phyloP scores from a whole-genome alignment of 2,797 vertebrate genomes.

The Tinamus major region DNA sequence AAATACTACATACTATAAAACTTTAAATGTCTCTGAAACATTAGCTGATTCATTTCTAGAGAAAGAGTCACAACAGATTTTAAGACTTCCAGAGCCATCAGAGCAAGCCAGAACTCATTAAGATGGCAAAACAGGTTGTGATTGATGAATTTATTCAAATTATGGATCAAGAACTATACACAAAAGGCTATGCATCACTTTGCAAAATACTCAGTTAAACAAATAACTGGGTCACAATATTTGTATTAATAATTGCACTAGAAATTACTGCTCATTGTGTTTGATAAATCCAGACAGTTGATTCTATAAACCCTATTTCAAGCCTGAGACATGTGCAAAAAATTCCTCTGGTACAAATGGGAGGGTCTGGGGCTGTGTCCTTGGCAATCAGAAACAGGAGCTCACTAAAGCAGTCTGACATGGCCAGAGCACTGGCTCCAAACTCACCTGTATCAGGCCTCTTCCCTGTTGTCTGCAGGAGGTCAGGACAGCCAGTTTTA shows the following conservation, averaged over 20 bases:
- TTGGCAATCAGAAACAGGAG: neutral
- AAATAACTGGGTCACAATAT: slow-evolving; percentile 52
- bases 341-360: neutral
- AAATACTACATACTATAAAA: neutral
- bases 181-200: slow-evolving; percentile 43
- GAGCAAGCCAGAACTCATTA: slow-evolving; percentile 61
- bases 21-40: neutral
- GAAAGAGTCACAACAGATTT: slow-evolving; percentile 26
- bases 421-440: neutral
- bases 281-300: slow-evolving; percentile 42
- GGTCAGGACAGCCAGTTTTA: neutral
- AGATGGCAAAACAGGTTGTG: slow-evolving; percentile 41
- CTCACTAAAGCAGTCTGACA: neutral
- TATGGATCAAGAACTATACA: slow-evolving; percentile 14
- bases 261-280: slow-evolving; percentile 45
- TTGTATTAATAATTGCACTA: slow-evolving; percentile 56
- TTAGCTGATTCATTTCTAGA: neutral
- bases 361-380: neutral
- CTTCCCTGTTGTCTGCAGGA: neutral
- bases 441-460: fast-evolving
- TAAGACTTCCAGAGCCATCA: slow-evolving; percentile 41
- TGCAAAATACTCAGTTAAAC: slow-evolving; percentile 53
- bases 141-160: slow-evolving; percentile 65
- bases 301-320: slow-evolving; percentile 20
- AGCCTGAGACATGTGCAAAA: fast-evolving